Evolutionary conservation across 2,113 vertebrate species (phyloP).

Genomic region (Tetraodon nigroviridis): DNA sequence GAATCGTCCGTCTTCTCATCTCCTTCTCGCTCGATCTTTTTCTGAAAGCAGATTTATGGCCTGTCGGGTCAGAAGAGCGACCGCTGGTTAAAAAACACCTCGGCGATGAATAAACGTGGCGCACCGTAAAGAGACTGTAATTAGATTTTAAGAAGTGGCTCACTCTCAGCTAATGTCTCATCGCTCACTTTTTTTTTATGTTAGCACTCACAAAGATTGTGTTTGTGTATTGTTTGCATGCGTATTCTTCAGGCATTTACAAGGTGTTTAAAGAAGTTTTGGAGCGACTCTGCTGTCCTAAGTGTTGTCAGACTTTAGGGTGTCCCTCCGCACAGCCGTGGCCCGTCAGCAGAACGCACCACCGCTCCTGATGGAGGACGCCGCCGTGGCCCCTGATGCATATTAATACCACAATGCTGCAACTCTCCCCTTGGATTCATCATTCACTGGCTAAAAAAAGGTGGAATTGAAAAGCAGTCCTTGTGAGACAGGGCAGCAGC

Average conservation of each 20-base stretch:
- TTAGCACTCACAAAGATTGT: not conserved
- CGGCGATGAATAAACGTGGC: conserved; percentile 31
- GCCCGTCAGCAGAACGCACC: conserved; percentile 68
- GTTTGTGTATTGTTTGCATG: conserved; percentile 4
- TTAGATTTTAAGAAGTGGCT: conserved; percentile 21
- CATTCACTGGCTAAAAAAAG: conserved; percentile 62
- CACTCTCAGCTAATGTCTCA: not conserved
- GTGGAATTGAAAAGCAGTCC: conserved; percentile 66
- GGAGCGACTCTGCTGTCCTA: not conserved
- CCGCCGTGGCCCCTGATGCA: conserved; percentile 61
- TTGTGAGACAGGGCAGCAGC: conserved; percentile 51
- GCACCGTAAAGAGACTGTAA: conserved; percentile 15
- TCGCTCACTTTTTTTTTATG: not conserved
- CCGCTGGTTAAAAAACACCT: conserved; percentile 57
- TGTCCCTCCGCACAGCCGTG: conserved; percentile 11
- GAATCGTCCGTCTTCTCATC: conserved; percentile 61
- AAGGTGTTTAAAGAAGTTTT: not conserved
- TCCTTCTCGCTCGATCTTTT: conserved; percentile 44
- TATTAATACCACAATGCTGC: conserved; percentile 68
- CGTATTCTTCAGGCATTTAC: not conserved
- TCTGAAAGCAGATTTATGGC: conserved; percentile 53
- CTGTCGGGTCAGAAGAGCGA: conserved; percentile 42
- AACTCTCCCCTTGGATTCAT: conserved; percentile 62
- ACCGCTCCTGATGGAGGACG: conserved; percentile 67
- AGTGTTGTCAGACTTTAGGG: not conserved